Evolutionary conservation across 2,888 invertebrate species (phyloP).

Genomic region (Meghimatium bilineatum): DNA sequence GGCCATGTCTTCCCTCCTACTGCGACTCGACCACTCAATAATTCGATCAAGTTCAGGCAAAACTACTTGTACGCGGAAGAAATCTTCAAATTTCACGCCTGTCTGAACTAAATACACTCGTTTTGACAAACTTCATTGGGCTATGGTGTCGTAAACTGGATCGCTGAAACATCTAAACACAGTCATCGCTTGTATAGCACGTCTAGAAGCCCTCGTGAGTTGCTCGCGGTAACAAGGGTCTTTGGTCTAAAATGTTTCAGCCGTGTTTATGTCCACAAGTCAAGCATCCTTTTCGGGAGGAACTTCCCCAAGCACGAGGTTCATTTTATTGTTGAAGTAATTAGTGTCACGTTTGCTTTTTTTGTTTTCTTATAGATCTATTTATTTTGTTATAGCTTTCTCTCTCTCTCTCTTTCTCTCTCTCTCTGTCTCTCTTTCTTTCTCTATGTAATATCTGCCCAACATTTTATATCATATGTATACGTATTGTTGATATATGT

Average conservation of each 20-base stretch:
- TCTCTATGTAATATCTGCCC: background rate
- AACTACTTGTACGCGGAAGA: conserved; percentile 11
- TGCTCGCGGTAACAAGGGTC: background rate
- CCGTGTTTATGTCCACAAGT: conserved; percentile 29
- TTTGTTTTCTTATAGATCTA: background rate
- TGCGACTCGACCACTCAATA: conserved; percentile 19
- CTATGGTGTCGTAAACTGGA: conserved; percentile 17
- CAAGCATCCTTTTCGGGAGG: conserved; percentile 10
- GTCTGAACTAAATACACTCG: conserved; percentile 29
- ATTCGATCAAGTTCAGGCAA: conserved; percentile 12
- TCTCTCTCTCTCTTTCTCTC: background rate
- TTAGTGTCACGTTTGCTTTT: conserved; percentile 26
- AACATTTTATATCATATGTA: background rate
- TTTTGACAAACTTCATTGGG: conserved; percentile 36
- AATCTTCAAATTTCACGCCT: conserved; percentile 29
- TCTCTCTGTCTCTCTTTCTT: background rate
- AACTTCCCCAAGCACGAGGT: conserved; percentile 12
- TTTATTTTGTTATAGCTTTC: background rate
- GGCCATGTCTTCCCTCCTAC: background rate
- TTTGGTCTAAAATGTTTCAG: background rate
- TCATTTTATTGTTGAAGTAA: conserved; percentile 33
- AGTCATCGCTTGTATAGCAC: background rate
- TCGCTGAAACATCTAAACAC: conserved; percentile 19
- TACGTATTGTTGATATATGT: too few species aligned
- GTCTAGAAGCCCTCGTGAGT: conserved; percentile 8